These are phyloP conservation scores for Myotis yumanensis DNA, from an alignment of 2,113 vertebrate species.

Conservation along the genomic window DNA sequence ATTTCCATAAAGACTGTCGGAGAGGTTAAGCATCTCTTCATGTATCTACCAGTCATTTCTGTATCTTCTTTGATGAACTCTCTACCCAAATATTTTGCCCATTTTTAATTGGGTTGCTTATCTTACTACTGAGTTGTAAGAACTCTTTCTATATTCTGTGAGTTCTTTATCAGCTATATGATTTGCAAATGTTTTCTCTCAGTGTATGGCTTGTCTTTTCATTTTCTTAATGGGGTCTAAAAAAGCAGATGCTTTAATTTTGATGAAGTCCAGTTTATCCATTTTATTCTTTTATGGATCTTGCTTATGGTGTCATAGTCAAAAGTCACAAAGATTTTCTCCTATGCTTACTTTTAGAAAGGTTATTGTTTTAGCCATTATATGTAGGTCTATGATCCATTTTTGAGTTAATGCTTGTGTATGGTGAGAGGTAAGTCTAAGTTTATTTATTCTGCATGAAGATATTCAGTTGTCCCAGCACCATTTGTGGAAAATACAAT, in stretches of 20 bases:
- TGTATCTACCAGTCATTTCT: not conserved
- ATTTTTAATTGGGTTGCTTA: not conserved
- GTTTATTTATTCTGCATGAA: not conserved
- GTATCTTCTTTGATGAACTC: not conserved
- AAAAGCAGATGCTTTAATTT: not conserved
- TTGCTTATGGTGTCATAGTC: too few relatives aligned
- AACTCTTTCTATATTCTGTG: not conserved
- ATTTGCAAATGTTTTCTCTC: not conserved
- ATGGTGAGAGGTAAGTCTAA: not conserved
- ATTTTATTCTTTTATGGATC: not conserved
- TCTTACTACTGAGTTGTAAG: not conserved
- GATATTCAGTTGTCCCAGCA: not conserved
- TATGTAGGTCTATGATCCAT: not conserved
- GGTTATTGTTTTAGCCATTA: not conserved
- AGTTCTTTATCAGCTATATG: not conserved
- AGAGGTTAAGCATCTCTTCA: not conserved
- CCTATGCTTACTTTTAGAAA: not conserved
- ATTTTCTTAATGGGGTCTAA: not conserved
- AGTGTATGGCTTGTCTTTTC: not conserved
- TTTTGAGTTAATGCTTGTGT: not conserved
- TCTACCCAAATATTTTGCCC: not conserved
- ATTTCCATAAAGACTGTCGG: not conserved
- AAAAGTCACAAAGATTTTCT: not conserved
- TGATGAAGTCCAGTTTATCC: not conserved
- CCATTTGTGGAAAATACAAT: not conserved